Evolutionary conservation across 2,888 invertebrate genomes (phyloP).

Genomic region (Orchesellides sinensis): DNA sequence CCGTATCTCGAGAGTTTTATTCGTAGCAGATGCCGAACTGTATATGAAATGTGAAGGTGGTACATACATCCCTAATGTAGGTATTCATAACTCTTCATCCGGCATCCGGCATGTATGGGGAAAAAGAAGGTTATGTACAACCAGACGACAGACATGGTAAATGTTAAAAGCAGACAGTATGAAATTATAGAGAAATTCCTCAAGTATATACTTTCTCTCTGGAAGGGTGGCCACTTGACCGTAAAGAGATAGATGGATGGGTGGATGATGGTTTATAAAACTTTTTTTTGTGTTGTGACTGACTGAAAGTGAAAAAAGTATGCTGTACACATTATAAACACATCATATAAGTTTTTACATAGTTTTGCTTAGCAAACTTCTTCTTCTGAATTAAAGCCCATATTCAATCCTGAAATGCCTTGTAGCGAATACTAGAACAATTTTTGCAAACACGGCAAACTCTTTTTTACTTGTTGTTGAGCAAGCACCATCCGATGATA

Average conservation of each 20-base stretch:
- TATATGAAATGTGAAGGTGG: no score
- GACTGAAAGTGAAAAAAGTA: neutral
- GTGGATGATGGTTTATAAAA: constrained; percentile 21
- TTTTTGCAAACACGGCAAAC: constrained; percentile 50
- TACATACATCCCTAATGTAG: no score
- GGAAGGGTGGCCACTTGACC: constrained; percentile 26
- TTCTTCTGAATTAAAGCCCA: no score
- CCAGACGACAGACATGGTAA: no score
- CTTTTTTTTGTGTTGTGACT: constrained; percentile 14
- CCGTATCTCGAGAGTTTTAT: no score
- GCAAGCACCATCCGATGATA: constrained; percentile 5
- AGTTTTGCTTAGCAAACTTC: no score
- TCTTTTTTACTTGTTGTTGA: constrained; percentile 22
- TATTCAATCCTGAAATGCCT: no score
- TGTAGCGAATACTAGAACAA: constrained; percentile 23
- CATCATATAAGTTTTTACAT: neutral
- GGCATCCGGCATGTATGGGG: no score
- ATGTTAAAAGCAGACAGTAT: no score
- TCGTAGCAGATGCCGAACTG: no score
- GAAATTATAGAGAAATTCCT: neutral
- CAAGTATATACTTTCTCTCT: constrained; percentile 14
- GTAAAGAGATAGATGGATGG: constrained; percentile 10
- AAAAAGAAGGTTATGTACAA: no score
- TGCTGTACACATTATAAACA: neutral
- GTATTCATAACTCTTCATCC: no score